These are phyloP conservation scores for Australoheros scitulus DNA, from an alignment of 2,113 vertebrate genomes.

Conservation along the genomic window DNA sequence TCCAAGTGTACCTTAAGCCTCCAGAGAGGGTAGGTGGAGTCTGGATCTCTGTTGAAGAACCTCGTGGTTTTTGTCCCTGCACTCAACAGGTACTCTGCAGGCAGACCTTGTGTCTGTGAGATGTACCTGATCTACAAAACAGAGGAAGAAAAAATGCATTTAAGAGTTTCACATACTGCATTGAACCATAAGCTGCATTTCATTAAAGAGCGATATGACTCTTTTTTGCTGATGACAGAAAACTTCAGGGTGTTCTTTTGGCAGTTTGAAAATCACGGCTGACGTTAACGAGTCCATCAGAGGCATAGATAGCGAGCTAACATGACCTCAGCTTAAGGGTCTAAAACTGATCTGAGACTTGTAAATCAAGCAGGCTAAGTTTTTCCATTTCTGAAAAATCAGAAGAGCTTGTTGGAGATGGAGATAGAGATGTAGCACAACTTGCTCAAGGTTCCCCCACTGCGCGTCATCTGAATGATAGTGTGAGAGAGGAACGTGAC, in stretches of 20 bases:
- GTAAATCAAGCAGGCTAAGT: constrained; percentile 53
- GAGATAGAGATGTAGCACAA: constrained; percentile 58
- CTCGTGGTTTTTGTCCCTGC: constrained; percentile 97
- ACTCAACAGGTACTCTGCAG: constrained; percentile 97
- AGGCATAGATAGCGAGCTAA: constrained; percentile 26
- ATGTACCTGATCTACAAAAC: constrained; percentile 96
- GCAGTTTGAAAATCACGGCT: constrained; percentile 22
- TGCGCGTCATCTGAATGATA: constrained; percentile 53
- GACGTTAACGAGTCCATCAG: constrained; percentile 25
- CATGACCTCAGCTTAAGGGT: constrained; percentile 34
- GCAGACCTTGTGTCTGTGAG: constrained; percentile 98
- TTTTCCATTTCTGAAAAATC: constrained; percentile 43
- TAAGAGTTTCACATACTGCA: constrained; percentile 18
- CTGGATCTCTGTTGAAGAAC: constrained; percentile 99
- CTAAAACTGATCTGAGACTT: constrained; percentile 46
- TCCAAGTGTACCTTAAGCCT: constrained; percentile 89
- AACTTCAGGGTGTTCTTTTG: constrained; percentile 17
- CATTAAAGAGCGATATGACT: not conserved
- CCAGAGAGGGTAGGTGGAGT: constrained; percentile 97
- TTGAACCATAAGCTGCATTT: not conserved
- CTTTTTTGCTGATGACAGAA: not conserved
- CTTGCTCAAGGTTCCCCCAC: constrained; percentile 61
- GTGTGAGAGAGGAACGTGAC: constrained; percentile 50
- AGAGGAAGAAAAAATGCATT: constrained; percentile 11
- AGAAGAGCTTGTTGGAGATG: constrained; percentile 52